phyloP scores from a whole-genome alignment of 2,113 vertebrate species.

The Cheirogaleus medius region DNA sequence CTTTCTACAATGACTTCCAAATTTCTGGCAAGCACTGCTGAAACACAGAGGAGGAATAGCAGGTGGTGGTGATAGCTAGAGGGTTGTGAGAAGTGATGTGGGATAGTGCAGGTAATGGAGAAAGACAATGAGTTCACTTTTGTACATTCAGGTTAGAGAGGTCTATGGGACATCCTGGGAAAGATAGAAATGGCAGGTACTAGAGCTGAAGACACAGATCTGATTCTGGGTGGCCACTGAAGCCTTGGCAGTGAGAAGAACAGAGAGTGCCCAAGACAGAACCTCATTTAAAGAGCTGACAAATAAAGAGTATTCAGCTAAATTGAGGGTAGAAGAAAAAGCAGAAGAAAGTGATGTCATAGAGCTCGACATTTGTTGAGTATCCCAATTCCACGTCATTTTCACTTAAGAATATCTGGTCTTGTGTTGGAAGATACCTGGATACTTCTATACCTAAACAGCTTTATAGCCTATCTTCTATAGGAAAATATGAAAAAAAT shows the following conservation, averaged over 20 bases:
- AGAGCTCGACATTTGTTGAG: not conserved
- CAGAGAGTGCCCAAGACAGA: not conserved
- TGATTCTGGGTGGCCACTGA: not conserved
- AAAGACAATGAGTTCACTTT: not conserved
- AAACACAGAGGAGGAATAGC: not conserved
- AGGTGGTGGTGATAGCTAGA: not conserved
- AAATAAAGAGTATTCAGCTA: not conserved
- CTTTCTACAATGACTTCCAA: not conserved
- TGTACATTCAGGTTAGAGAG: not conserved
- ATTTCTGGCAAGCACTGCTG: not conserved
- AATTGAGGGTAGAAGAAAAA: not conserved
- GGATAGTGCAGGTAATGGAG: not conserved
- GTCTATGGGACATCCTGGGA: not conserved
- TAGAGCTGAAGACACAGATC: not conserved
- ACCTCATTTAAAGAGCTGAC: constrained; percentile 5
- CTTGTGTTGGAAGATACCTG: constrained; percentile 44
- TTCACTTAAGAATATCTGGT: constrained; percentile 22
- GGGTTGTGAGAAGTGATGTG: not conserved
- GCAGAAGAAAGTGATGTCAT: not conserved
- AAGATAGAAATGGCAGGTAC: not conserved
- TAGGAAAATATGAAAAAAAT: constrained; percentile 20
- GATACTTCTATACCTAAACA: not conserved
- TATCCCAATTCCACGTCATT: not conserved
- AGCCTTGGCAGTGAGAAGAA: not conserved
- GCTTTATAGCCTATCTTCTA: not conserved